phyloP scores from a whole-genome alignment of 1,140 invertebrate genomes.

The Hylyphantes graminicola region DNA sequence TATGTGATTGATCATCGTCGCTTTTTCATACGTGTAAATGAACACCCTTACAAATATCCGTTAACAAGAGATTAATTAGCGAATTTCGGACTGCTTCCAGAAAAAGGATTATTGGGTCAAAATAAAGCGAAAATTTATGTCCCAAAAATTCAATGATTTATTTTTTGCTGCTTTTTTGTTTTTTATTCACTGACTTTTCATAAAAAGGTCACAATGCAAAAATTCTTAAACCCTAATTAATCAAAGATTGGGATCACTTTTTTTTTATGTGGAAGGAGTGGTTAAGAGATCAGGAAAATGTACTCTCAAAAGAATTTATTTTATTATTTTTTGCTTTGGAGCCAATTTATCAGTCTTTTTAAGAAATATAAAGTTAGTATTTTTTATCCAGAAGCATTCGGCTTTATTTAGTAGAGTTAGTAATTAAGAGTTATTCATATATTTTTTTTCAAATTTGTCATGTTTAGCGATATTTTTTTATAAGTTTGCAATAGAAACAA shows the following conservation, averaged over 20 bases:
- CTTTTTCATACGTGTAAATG: slow-evolving; percentile 11
- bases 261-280: slow-evolving; percentile 19
- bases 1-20: background rate
- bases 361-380: background rate
- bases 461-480: too few species aligned
- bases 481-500: too few species aligned
- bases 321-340: background rate
- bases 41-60: background rate
- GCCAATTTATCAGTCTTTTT: slow-evolving; percentile 31
- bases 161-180: background rate
- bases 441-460: too few species aligned
- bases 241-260: background rate
- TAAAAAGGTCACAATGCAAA: slow-evolving; percentile 21
- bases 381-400: too few species aligned
- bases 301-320: slow-evolving; percentile 22
- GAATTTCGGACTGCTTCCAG: background rate
- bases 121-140: slow-evolving; percentile 30
- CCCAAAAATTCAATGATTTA: background rate
- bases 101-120: slow-evolving; percentile 1
- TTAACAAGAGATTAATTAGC: slow-evolving; percentile 29
- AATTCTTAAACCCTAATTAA: slow-evolving; percentile 35
- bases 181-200: slow-evolving; percentile 14
- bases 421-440: too few species aligned
- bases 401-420: too few species aligned
- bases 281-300: slow-evolving; percentile 10